These are phyloP conservation scores for Dasypolia templi DNA, from an alignment of 2,888 invertebrate genomes.

Conservation along the genomic window DNA sequence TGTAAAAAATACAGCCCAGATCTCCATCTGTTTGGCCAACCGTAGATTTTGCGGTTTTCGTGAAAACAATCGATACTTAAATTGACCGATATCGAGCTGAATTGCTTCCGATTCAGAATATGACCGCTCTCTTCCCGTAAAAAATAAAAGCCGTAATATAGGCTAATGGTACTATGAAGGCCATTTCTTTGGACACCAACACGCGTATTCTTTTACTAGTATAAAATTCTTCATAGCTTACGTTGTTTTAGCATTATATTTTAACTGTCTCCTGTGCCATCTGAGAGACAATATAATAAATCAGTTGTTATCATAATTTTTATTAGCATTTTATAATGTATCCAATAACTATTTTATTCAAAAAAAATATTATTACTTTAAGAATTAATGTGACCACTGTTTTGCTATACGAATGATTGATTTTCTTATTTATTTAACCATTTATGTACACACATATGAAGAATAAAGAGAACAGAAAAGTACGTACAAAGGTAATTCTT, in stretches of 20 bases:
- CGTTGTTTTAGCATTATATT: conserved; percentile 14
- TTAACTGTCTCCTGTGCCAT: neutral
- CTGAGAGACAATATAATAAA: no score
- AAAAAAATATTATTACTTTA: no score
- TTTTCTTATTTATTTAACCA: no score
- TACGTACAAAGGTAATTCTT: no score
- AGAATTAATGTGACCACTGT: no score
- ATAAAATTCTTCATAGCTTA: neutral
- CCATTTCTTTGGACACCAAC: neutral
- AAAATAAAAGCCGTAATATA: neutral
- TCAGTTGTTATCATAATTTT: no score
- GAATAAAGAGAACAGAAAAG: no score
- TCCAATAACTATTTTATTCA: no score
- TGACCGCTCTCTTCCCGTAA: neutral
- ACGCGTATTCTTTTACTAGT: neutral
- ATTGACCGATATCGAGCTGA: conserved; percentile 9
- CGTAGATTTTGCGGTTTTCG: conserved; percentile 15
- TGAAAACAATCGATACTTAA: conserved; percentile 37
- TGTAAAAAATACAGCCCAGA: neutral
- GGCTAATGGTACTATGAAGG: neutral
- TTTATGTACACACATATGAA: no score
- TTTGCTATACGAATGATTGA: no score
- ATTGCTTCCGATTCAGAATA: conserved; percentile 18
- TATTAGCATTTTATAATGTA: no score
- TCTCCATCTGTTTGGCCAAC: conserved; percentile 12